Percentiles rank a stretch among this genome's conserved stretches.
phyloP scores from a whole-genome alignment of 64 coral and sea anemone species.

The Montipora foliosa region DNA sequence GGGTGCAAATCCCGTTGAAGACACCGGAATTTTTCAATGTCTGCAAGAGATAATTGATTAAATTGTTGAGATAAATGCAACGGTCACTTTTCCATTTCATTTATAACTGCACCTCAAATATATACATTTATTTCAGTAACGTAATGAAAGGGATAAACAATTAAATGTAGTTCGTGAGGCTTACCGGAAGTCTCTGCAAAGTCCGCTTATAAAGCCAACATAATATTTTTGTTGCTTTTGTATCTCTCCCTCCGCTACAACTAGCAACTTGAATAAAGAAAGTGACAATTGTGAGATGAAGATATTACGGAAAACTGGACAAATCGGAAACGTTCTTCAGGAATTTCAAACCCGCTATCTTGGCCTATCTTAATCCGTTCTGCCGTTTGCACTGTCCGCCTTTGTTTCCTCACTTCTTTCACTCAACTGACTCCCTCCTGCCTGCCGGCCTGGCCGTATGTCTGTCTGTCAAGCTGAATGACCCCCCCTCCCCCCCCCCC shows the following conservation, averaged over 20 bases:
- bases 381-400: neutral
- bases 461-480: neutral
- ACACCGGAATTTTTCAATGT: no score
- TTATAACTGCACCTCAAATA: no score
- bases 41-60: no score
- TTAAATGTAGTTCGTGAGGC: neutral
- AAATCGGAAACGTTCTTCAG: neutral
- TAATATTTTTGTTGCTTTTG: constrained; percentile 98
- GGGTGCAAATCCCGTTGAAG: no score
- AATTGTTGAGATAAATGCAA: no score
- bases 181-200: constrained; percentile 94
- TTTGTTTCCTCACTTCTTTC: neutral
- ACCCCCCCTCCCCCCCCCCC: neutral
- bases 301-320: neutral
- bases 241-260: constrained; percentile 93
- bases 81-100: no score
- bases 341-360: no score
- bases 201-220: constrained; percentile 87
- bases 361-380: neutral
- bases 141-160: no score
- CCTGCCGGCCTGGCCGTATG: neutral
- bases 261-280: constrained; percentile 60
- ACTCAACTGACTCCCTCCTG: neutral
- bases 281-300: neutral
- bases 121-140: no score